Conservation (phyloP, 1,140 invertebrate genomes). For the Varroa destructor region DNA sequence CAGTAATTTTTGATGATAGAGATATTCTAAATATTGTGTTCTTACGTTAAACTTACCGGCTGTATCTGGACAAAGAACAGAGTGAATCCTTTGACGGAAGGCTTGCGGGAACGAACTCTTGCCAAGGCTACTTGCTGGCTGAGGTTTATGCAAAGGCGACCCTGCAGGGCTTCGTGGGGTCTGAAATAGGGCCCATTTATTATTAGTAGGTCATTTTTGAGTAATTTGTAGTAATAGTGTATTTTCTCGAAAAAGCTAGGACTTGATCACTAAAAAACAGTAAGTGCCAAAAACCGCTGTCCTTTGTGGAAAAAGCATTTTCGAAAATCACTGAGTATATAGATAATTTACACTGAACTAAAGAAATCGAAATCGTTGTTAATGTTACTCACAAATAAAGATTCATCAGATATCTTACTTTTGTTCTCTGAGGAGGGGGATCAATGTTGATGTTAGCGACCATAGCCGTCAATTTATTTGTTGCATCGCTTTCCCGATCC, state of each 20-base stretch:
- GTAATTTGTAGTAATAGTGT: too few relatives aligned
- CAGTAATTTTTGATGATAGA: too few relatives aligned
- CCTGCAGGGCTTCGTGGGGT: slow-evolving; percentile 14
- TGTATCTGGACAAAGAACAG: slow-evolving; percentile 15
- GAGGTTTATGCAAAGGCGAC: slow-evolving; percentile 7
- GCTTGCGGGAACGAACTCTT: slow-evolving; percentile 26
- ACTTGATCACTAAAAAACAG: too few relatives aligned
- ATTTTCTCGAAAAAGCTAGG: too few relatives aligned
- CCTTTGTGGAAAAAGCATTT: slow-evolving; percentile 6
- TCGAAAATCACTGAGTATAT: background rate
- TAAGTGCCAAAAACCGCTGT: background rate
- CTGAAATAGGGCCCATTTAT: background rate
- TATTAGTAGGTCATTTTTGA: too few relatives aligned
- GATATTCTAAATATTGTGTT: too few relatives aligned
- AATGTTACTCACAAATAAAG: background rate
- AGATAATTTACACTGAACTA: background rate
- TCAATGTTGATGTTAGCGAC: slow-evolving; percentile 28
- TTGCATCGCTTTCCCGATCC: background rate
- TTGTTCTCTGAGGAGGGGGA: slow-evolving; percentile 16
- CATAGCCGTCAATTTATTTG: slow-evolving; percentile 21
- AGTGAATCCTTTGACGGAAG: slow-evolving; percentile 25
- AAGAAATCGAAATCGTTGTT: background rate
- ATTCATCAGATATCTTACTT: background rate
- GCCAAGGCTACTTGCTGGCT: slow-evolving; percentile 10
- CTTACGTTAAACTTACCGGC: background rate